Conservation (phyloP, 2,888 invertebrate genomes). For the Rhagium mordax region DNA sequence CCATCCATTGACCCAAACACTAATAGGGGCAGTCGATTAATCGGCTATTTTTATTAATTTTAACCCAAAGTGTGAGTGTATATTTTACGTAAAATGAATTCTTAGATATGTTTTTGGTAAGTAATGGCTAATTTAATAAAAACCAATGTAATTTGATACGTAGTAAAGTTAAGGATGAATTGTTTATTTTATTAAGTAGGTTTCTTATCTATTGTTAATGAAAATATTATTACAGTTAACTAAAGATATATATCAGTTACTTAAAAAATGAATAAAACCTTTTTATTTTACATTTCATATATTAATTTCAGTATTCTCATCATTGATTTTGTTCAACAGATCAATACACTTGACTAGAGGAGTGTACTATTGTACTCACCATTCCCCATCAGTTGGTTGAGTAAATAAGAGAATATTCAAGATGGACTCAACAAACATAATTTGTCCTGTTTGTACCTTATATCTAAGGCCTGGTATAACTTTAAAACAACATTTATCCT, state of each 20-base stretch:
- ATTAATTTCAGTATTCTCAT: conserved; percentile 42
- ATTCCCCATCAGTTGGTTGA: conserved; percentile 39
- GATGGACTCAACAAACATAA: conserved; percentile 67
- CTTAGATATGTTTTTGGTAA: conserved; percentile 11
- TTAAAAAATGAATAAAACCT: neutral
- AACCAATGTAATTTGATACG: conserved; percentile 4
- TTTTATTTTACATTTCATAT: conserved; percentile 9
- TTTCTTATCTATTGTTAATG: conserved; percentile 30
- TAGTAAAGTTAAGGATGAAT: conserved; percentile 4
- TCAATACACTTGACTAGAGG: conserved; percentile 60
- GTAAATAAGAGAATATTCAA: conserved; percentile 37
- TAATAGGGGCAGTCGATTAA: conserved; percentile 38
- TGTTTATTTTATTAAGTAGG: conserved; percentile 34
- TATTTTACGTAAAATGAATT: conserved; percentile 27
- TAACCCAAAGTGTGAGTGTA: conserved; percentile 25
- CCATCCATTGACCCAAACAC: conserved; percentile 45
- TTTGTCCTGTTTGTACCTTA: conserved; percentile 89
- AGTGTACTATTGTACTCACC: conserved; percentile 50
- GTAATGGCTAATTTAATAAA: neutral
- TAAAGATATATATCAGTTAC: neutral
- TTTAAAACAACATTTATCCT: conserved; percentile 85
- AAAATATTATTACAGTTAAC: conserved; percentile 5
- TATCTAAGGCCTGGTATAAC: conserved; percentile 88
- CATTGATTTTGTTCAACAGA: conserved; percentile 64
- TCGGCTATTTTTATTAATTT: conserved; percentile 25